Evolutionary conservation across 2,797 vertebrate species (phyloP).

Genomic region (Aeoliscus strigatus): DNA sequence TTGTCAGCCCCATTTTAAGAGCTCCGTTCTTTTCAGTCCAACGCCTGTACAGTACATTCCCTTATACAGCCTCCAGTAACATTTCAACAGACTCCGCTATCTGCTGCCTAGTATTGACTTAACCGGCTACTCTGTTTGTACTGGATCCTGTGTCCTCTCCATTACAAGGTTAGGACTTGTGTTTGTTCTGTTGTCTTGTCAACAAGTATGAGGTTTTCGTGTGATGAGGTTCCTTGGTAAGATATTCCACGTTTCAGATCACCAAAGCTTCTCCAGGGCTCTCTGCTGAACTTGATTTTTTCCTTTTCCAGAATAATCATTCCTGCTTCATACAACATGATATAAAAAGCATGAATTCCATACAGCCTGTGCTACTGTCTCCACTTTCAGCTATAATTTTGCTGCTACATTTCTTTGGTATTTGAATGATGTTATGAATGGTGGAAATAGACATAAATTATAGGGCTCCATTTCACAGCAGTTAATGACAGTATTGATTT

Average conservation of each 20-base stretch:
- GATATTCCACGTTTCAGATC: constrained; percentile 7
- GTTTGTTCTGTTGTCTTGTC: constrained; percentile 23
- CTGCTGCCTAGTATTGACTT: constrained; percentile 21
- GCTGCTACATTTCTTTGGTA: constrained; percentile 2
- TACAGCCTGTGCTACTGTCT: constrained; percentile 2
- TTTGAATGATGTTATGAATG: not conserved
- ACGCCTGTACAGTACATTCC: constrained; percentile 45
- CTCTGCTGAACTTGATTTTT: not conserved
- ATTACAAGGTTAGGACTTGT: constrained; percentile 15
- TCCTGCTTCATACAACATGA: constrained; percentile 28
- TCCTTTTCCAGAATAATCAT: constrained; percentile 30
- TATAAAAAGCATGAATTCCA: constrained; percentile 15
- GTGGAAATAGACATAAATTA: constrained; percentile 19
- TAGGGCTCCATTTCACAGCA: constrained; percentile 4
- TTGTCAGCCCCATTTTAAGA: constrained; percentile 19
- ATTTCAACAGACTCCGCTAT: constrained; percentile 20
- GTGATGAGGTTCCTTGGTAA: constrained; percentile 15
- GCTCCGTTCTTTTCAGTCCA: constrained; percentile 14
- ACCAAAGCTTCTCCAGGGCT: constrained; percentile 1
- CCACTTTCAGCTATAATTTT: constrained; percentile 5
- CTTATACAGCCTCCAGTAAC: constrained; percentile 22
- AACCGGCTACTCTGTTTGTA: constrained; percentile 11
- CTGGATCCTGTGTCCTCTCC: constrained; percentile 18
- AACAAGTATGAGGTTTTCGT: constrained; percentile 23
- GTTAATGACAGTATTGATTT: constrained; percentile 8